Evolutionary conservation across 2,888 invertebrate species (phyloP), one percentile per base, ranked within the genome.

Genomic region (Meiosimyza decipiens): DNA sequence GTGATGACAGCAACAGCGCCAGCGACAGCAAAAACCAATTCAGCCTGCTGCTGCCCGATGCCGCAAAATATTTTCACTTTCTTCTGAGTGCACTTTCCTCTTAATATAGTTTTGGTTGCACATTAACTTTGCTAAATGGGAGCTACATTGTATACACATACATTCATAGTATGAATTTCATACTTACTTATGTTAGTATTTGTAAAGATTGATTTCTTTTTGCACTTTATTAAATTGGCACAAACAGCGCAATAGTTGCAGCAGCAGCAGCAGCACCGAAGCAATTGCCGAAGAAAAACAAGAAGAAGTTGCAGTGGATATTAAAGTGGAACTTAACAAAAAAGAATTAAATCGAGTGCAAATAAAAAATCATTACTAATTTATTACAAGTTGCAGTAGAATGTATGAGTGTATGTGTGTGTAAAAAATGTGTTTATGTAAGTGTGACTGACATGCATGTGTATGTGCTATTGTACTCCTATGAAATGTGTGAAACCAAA

Each of bases 181-280:
- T 13, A 69, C 15, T 6, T 51, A 64, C 7, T 28, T 59, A 57
- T 22, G n/a, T 65, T 13, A 28, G 9, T 52, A 13, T 52, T 69
- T 51, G 33, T 9, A n/a, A 66, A 67, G 67, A 67, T 55, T 67
- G 67, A 67, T 55, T 55, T 55, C 64, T 40, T 55, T 67, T 55
- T 57, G 67, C 67, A 67, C 67, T 67, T 55, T 67, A 67, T 55
- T 67, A 55, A 67, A 67, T 67, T 67, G 40, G 18, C 57, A 55
- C 47, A 40, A 40, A 40, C 40, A 40, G 9, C 40, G 40, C 9
- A 9, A 9, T 40, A 40, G 40, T 7, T 9, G 9, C 9, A 40
- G 40, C 4, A 40, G 40, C 40, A 40, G 40, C 40, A 5, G 40
- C 40, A 40, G 9, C 40, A 40, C 3, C 5, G 9, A 40, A 40